Percentiles rank a stretch among this genome's conserved stretches.
Conservation (phyloP, 2,113 vertebrate genomes). For the Himantopus leucocephalus region DNA sequence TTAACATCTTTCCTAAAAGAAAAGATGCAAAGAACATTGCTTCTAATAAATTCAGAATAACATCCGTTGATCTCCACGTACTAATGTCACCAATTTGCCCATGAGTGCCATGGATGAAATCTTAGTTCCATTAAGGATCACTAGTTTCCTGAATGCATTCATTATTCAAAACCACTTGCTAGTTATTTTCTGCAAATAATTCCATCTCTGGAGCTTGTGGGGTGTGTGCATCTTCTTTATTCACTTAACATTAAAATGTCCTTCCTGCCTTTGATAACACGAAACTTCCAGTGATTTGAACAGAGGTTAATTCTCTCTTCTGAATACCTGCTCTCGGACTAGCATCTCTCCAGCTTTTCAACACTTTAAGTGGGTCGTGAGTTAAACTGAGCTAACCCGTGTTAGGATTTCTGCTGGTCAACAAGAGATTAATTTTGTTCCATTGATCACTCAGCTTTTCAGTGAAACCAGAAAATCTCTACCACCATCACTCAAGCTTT, state of each 20-base stretch:
- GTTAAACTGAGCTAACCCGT: not conserved
- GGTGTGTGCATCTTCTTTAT: not conserved
- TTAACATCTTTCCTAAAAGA: not conserved
- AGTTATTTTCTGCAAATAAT: conserved; percentile 2
- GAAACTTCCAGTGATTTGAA: not conserved
- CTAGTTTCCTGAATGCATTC: not conserved
- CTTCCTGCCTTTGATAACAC: not conserved
- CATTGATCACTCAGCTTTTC: not conserved
- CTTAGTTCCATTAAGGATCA: not conserved
- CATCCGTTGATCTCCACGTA: not conserved
- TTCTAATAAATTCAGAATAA: not conserved
- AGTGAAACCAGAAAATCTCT: not conserved
- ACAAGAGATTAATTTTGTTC: not conserved
- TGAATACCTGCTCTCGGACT: not conserved
- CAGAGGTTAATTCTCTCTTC: conserved; percentile 2
- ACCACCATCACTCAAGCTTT: not conserved
- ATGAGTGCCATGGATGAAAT: not conserved
- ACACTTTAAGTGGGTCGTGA: not conserved
- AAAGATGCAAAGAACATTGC: not conserved
- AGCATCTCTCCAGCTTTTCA: not conserved
- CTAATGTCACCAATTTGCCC: not conserved
- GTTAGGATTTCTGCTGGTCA: not conserved
- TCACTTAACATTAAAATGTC: not conserved
- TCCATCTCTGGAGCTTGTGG: not conserved
- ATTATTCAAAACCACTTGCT: conserved; percentile 17